Evolutionary conservation across 2,797 vertebrate genomes (phyloP), one percentile per base, ranked within the genome.

Genomic region (Sciurus vulgaris): DNA sequence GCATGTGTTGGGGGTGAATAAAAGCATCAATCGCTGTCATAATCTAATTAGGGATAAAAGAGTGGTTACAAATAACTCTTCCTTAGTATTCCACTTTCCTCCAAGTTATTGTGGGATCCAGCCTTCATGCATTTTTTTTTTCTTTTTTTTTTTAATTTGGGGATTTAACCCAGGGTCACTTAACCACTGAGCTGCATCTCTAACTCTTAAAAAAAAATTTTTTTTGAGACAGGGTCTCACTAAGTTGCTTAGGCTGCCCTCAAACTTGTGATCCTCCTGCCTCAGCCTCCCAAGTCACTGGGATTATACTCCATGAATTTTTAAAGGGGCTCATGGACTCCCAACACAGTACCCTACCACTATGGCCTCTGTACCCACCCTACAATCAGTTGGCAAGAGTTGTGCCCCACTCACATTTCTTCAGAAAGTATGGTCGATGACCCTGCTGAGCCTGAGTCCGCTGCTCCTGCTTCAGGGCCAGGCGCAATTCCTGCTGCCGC

Each of bases 371-470:
- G 1, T 26, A 20, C 5, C 7, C 41, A 1, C 18, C 61, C 44
- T 47, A 5, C 3, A 18, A 47, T 28, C 28, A 63, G 28, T 3
- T 17, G 59, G n/a, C 3, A 2, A n/a, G 2, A 38, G 63, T 2
- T 51, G 4, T 9, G 72, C 11, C 77, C 47, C 74, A 98, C 99
- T 99, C 98, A 99, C 99, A 99, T 97, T 98, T 99, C 98, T 99
- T 99, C 38, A 99, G 96, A 98, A 99, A 99, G 98, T 99, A 99
- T 0, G 99, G 99, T 20, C 97, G 98, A 38, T 98, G 98, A 17
- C 99, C 99, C 90, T 99, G 98, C 89, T 98, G 98, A 84, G 99
- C 99, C 95, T 98, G 86, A 74, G 99, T 99, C 83, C 99, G 97
- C 97, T 98, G 99, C 94, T 98, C 97, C 94, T 95, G 99, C 98